These are phyloP conservation scores for Eurystomus glaucurus DNA, from an alignment of 2,797 vertebrate genomes.

Conservation along the genomic window DNA sequence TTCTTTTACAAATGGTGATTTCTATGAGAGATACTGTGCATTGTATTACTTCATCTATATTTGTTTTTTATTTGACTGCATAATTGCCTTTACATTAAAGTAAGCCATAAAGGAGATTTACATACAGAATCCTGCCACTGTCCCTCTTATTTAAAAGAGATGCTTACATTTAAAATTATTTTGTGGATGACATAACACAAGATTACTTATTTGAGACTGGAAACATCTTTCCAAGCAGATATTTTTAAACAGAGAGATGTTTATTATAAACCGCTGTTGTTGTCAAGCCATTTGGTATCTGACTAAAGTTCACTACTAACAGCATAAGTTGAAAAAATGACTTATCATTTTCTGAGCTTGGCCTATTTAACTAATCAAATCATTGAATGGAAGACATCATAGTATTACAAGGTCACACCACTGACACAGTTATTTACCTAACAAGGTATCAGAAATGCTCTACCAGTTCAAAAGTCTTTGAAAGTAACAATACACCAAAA, in stretches of 20 bases:
- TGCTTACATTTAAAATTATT: neutral
- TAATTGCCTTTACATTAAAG: neutral
- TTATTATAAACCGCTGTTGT: slow-evolving; percentile 57
- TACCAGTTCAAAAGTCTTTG: slow-evolving; percentile 67
- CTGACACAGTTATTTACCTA: slow-evolving; percentile 85
- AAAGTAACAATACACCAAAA: slow-evolving; percentile 7
- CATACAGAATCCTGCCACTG: neutral
- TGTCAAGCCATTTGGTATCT: slow-evolving; percentile 67
- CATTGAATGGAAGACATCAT: slow-evolving; percentile 82
- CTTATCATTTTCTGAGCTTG: slow-evolving; percentile 85
- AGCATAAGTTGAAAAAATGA: slow-evolving; percentile 90
- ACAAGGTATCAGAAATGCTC: slow-evolving; percentile 71
- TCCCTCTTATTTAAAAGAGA: neutral
- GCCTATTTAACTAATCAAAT: slow-evolving; percentile 88
- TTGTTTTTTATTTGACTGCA: neutral
- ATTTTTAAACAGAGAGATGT: slow-evolving; percentile 26
- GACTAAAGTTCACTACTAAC: slow-evolving; percentile 84
- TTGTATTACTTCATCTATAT: neutral
- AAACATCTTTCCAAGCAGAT: slow-evolving; percentile 8
- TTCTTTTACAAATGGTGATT: neutral
- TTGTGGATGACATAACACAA: neutral
- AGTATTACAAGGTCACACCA: slow-evolving; percentile 83
- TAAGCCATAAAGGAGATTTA: neutral
- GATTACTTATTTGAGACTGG: neutral
- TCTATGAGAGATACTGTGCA: neutral